Conservation (phyloP, 2,113 vertebrate species). For the pig (Sus scrofa) region T2T-Sscrofa CM000824.6:143124001-143124500, state of each 20-base stretch:
- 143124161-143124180: background rate
- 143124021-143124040: conserved; percentile 21
- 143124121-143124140: background rate
- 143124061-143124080: background rate
- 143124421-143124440: conserved; percentile 5
- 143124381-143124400: background rate
- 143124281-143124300: no score
- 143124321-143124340: no score
- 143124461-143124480: background rate
- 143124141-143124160: conserved; percentile 19
- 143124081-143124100: background rate
- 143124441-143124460: background rate
- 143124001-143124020: background rate
- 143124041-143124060: background rate
- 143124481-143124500: background rate
- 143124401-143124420: background rate
- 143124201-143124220: background rate
- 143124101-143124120: background rate
- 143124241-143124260: background rate
- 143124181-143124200: conserved; percentile 3
- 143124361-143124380: background rate
- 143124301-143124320: no score
- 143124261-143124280: no score
- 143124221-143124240: background rate
- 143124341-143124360: no score